These are phyloP conservation scores for Arrhamphus sclerolepis DNA, from an alignment of 2,797 vertebrate genomes.

Conservation along the genomic window DNA sequence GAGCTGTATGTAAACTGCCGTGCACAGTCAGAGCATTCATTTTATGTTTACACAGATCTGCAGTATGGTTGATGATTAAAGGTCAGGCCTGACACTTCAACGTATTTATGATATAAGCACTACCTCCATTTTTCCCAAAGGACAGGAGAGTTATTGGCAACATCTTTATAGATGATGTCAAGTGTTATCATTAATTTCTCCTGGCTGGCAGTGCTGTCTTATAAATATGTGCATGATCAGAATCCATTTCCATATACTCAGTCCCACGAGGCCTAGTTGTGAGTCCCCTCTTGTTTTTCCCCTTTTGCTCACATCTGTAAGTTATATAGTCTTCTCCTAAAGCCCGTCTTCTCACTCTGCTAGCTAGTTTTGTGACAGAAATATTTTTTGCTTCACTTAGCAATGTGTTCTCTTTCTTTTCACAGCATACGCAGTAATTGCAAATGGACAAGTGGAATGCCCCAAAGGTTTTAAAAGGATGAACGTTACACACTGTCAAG, in stretches of 20 bases:
- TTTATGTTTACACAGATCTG: slow-evolving; percentile 53
- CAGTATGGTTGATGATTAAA: slow-evolving; percentile 43
- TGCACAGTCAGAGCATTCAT: slow-evolving; percentile 35
- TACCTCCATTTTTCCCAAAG: slow-evolving; percentile 50
- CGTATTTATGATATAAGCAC: slow-evolving; percentile 62
- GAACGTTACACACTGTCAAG: slow-evolving; percentile 91
- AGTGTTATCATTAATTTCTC: slow-evolving; percentile 69
- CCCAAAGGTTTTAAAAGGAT: slow-evolving; percentile 89
- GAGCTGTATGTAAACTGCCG: slow-evolving; percentile 21
- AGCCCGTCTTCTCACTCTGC: slow-evolving; percentile 31
- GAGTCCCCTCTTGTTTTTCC: slow-evolving; percentile 60
- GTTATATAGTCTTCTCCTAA: slow-evolving; percentile 59
- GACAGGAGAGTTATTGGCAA: slow-evolving; percentile 56
- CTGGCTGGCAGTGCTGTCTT: slow-evolving; percentile 67
- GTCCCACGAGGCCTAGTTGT: slow-evolving; percentile 62
- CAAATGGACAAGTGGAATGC: slow-evolving; percentile 91
- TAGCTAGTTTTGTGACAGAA: slow-evolving; percentile 44
- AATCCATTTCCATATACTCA: slow-evolving; percentile 65
- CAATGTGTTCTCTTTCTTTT: slow-evolving; percentile 45
- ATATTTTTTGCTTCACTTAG: slow-evolving; percentile 38
- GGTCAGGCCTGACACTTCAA: slow-evolving; percentile 57
- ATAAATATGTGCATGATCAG: slow-evolving; percentile 61
- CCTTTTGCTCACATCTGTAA: slow-evolving; percentile 73
- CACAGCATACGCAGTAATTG: slow-evolving; percentile 87
- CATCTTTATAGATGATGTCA: slow-evolving; percentile 67